Conservation (phyloP, 2,113 vertebrate genomes). For the Otus sunia region DNA sequence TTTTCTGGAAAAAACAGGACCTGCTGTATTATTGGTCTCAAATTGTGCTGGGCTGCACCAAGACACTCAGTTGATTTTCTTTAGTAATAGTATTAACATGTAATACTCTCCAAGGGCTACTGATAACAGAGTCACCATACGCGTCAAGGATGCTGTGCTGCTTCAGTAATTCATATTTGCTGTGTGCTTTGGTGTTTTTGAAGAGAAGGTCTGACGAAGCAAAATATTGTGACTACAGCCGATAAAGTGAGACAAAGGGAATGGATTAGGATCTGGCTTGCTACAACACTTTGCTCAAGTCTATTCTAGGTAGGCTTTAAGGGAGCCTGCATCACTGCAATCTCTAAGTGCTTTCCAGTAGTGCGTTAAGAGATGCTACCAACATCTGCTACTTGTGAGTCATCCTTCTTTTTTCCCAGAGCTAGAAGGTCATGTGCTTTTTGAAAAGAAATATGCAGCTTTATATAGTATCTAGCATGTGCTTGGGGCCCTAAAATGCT, state of each 20-base stretch:
- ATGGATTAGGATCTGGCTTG: neutral
- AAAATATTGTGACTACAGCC: neutral
- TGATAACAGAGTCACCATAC: neutral
- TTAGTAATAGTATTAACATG: neutral
- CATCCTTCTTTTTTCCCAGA: neutral
- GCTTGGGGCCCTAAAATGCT: neutral
- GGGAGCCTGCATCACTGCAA: neutral
- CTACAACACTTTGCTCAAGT: neutral
- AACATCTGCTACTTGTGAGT: constrained; percentile 12
- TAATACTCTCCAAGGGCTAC: neutral
- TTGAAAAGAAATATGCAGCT: neutral
- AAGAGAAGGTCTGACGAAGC: neutral
- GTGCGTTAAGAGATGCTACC: neutral
- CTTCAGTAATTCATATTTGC: constrained; percentile 1
- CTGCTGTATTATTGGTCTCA: neutral
- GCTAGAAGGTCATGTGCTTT: neutral
- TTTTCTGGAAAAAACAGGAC: neutral
- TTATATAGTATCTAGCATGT: neutral
- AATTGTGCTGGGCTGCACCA: neutral
- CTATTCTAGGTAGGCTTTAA: neutral
- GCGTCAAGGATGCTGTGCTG: neutral
- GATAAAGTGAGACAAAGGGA: constrained; percentile 9
- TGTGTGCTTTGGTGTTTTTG: neutral
- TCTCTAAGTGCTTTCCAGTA: neutral
- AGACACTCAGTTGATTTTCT: neutral